Evolutionary conservation across 2,113 vertebrate species (phyloP), one percentile per base, ranked within the genome.

Genomic region (Tachycineta bicolor): DNA sequence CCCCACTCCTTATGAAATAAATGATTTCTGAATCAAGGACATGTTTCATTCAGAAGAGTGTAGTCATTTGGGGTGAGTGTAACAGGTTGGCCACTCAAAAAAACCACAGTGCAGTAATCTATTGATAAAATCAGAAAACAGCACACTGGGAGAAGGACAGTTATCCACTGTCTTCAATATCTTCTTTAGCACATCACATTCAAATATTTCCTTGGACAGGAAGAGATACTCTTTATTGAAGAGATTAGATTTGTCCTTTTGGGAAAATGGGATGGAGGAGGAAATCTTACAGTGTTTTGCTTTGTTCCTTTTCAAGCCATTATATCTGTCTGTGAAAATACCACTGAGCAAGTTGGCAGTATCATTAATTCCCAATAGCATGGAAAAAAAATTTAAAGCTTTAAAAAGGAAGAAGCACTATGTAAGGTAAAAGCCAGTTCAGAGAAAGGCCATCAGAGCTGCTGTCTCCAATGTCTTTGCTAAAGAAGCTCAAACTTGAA

Each of bases 71-170:
- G 59, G 14, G 34, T 4, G 59, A 50, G 20, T 34, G 7, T 59
- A 84, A 70, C 13, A 89, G 26, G 16, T 60, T 59, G 34, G 56
- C 1, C 0, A 2, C 58, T 76, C 12, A 68, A 58, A 81, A 90
- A 83, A 58, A 9, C 1, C 33, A 43, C 70, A 88, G 20, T 33
- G 58, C 3, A 2, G 31, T 73, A 65, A 92, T 80, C 75, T 58
- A 80, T 83, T 69, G 58, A 83, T 33, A 81, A 91, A 94, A 90
- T 85, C 85, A 56, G 78, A 68, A 81, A 95, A 84, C 14, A 33
- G 12, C 1, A 0, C n/a, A 55, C 67, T 43, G 41, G 82, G 63
- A 88, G 46, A 86, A 53, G 67, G 46, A 64, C 0, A 1, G 15
- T 62, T 90, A 60, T 79, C 53, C 63, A 44, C 22, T 33, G 6